Evolutionary conservation across 2,888 invertebrate genomes (phyloP).

Genomic region (Tromatobia lineatoria): DNA sequence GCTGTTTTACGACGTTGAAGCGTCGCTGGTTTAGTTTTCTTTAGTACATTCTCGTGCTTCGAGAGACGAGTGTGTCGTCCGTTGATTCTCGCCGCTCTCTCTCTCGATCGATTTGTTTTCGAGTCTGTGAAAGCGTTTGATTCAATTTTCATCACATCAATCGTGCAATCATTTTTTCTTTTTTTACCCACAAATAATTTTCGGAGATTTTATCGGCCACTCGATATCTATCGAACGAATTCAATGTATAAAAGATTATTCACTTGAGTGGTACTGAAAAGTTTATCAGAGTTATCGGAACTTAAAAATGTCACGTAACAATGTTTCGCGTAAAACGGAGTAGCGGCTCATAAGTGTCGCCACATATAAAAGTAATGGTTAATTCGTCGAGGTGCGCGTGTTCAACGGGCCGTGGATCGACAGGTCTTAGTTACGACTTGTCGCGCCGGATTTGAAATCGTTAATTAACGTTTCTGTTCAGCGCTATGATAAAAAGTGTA

Average conservation of each 20-base stretch:
- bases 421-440: not conserved
- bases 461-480: not conserved
- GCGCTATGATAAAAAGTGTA: not conserved
- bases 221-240: not conserved
- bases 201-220: too few species aligned
- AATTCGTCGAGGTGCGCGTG: not conserved
- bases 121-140: conserved; percentile 11
- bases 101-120: conserved; percentile 22
- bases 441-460: not conserved
- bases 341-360: not conserved
- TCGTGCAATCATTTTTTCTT: not conserved
- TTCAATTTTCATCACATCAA: not conserved
- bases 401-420: not conserved
- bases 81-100: conserved; percentile 67
- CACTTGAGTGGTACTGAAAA: not conserved
- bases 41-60: conserved; percentile 53
- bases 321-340: not conserved
- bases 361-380: not conserved
- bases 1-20: conserved; percentile 29
- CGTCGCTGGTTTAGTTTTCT: conserved; percentile 51
- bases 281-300: not conserved
- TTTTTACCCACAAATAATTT: not conserved
- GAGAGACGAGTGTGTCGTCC: conserved; percentile 47
- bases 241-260: not conserved
- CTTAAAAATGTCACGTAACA: not conserved